Percentiles rank a stretch among this genome's conserved stretches.
phyloP scores from a whole-genome alignment of 2,113 vertebrate genomes.

The Lepisosteus osseus region DNA sequence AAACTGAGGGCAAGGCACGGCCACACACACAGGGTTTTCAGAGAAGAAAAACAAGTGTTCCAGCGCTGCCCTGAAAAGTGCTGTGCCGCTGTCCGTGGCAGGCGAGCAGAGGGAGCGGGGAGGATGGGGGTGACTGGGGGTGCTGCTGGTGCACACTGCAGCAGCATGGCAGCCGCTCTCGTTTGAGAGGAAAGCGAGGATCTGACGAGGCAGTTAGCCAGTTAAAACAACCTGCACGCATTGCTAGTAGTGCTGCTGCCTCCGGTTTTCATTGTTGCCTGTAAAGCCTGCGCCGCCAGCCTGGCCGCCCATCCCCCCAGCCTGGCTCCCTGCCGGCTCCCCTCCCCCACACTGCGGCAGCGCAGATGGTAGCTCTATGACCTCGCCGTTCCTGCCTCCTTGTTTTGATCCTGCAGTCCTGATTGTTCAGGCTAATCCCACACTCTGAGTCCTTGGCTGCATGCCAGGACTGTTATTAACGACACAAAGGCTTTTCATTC shows the following conservation, averaged over 20 bases:
- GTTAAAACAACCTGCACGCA: conserved; percentile 31
- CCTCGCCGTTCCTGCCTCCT: conserved; percentile 83
- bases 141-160: not conserved
- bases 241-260: conserved; percentile 43
- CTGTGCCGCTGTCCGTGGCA: too few species aligned
- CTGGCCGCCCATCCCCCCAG: conserved; percentile 45
- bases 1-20: not conserved
- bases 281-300: conserved; percentile 42
- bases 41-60: not conserved
- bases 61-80: not conserved
- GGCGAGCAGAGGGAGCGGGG: not conserved
- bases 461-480: conserved; percentile 79
- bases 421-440: conserved; percentile 86
- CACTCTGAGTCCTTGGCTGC: conserved; percentile 75
- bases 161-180: not conserved
- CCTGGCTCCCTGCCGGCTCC: conserved; percentile 46
- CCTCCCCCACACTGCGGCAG: conserved; percentile 80
- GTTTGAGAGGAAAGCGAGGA: conserved; percentile 11
- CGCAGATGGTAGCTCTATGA: conserved; percentile 88
- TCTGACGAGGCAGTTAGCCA: conserved; percentile 17
- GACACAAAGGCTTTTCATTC: conserved; percentile 84
- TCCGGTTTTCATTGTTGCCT: conserved; percentile 54
- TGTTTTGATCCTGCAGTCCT: conserved; percentile 83
- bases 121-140: not conserved
- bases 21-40: not conserved